These are phyloP conservation scores for Neotoxoptera formosana DNA, from an alignment of 1,140 invertebrate genomes.

Conservation along the genomic window DNA sequence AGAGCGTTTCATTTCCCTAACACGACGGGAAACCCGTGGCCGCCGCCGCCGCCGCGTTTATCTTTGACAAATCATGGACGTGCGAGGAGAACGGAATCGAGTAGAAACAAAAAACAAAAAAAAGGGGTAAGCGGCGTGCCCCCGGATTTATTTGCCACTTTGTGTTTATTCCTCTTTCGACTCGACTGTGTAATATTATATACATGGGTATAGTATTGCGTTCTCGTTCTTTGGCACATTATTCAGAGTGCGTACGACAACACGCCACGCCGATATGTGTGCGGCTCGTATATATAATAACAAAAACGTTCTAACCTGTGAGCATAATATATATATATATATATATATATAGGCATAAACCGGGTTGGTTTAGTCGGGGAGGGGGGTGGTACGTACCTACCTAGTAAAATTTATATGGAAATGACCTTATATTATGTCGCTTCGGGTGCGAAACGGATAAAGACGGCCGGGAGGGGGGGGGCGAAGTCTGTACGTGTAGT, in stretches of 20 bases:
- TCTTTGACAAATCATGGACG: slow-evolving; percentile 45
- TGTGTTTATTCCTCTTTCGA: slow-evolving; percentile 17
- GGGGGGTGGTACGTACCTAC: neutral
- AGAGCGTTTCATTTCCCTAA: slow-evolving; percentile 34
- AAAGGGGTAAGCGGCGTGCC: slow-evolving; percentile 1
- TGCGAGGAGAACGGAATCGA: slow-evolving; percentile 29
- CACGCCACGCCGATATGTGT: neutral
- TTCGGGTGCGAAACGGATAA: neutral
- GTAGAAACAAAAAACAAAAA: neutral
- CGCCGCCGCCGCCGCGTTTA: neutral
- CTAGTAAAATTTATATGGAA: neutral
- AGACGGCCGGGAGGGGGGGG: neutral
- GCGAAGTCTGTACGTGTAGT: neutral
- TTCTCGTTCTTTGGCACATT: slow-evolving; percentile 7
- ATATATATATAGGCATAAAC: neutral
- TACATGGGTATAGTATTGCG: neutral
- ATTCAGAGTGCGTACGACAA: slow-evolving; percentile 33
- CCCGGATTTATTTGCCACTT: slow-evolving; percentile 36
- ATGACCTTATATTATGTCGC: neutral
- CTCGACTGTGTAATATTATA: neutral
- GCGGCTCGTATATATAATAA: neutral
- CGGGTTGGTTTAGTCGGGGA: neutral
- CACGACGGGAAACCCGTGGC: neutral
- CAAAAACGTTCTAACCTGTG: slow-evolving; percentile 1
- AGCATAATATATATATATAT: neutral